Conservation (phyloP, 2,888 invertebrate species). For the Chrysolina americana region DNA sequence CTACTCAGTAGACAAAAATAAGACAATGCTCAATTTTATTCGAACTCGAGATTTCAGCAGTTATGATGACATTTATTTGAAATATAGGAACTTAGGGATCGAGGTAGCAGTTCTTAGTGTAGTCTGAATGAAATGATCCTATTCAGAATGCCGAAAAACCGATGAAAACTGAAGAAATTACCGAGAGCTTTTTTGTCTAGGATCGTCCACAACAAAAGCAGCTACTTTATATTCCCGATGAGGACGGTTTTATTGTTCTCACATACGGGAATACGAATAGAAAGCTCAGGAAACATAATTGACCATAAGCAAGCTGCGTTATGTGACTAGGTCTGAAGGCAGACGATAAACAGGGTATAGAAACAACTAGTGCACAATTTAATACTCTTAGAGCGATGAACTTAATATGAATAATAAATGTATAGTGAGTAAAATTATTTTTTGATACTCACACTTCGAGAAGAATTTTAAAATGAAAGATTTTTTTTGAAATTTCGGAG, state of each 20-base stretch:
- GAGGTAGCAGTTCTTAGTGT: background rate
- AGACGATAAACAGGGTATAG: background rate
- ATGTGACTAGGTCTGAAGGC: background rate
- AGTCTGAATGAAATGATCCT: background rate
- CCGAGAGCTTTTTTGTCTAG: background rate
- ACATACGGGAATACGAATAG: background rate
- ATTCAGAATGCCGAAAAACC: background rate
- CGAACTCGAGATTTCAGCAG: too few relatives aligned
- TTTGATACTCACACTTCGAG: too few relatives aligned
- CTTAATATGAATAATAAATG: too few relatives aligned
- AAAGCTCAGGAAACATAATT: slow-evolving; percentile 7
- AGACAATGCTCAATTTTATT: too few relatives aligned
- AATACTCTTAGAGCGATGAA: too few relatives aligned
- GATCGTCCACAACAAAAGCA: background rate
- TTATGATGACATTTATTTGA: too few relatives aligned
- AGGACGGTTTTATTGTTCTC: background rate
- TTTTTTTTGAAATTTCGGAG: too few relatives aligned
- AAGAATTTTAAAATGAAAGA: too few relatives aligned
- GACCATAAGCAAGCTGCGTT: background rate
- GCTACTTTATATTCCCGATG: slow-evolving; percentile 4
- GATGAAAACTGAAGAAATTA: background rate
- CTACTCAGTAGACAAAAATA: too few relatives aligned
- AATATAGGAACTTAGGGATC: too few relatives aligned
- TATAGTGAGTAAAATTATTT: too few relatives aligned
- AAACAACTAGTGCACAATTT: too few relatives aligned